A percentile compares a stretch with the other conserved stretches of the same genome.
Evolutionary conservation across 2,797 vertebrate genomes (phyloP).

Genomic region (Pogoniulus pusillus): DNA sequence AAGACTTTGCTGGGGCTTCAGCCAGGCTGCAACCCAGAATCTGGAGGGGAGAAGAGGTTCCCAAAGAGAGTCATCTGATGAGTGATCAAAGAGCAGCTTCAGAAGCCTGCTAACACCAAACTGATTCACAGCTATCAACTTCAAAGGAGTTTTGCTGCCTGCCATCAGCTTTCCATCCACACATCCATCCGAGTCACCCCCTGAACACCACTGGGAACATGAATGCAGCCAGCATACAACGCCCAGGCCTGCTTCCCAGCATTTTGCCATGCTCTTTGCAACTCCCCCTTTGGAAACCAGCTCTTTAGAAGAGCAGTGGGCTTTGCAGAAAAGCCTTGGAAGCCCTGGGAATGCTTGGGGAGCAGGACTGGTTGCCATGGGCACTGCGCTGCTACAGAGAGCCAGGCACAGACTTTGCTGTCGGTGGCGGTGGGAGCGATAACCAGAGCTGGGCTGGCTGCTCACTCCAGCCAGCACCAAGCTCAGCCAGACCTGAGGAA

Average conservation of each 20-base stretch:
- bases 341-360: not conserved
- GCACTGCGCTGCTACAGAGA: not conserved
- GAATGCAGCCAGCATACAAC: not conserved
- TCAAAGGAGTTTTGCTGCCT: constrained; percentile 22
- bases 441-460: not conserved
- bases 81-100: not conserved
- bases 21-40: not conserved
- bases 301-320: not conserved
- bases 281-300: not conserved
- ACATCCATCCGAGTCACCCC: not conserved
- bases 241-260: not conserved
- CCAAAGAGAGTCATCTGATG: not conserved
- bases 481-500: not conserved
- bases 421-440: not conserved
- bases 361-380: not conserved
- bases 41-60: not conserved
- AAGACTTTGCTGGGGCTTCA: not conserved
- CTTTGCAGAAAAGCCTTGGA: constrained; percentile 5
- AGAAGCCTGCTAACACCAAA: constrained; percentile 32
- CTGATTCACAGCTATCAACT: not conserved
- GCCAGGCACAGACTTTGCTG: not conserved
- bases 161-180: not conserved
- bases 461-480: not conserved
- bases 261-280: accelerated
- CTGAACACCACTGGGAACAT: not conserved